Base-by-base conservation (phyloP, 2,888 invertebrate species). In the Bellardia pandia region DNA sequence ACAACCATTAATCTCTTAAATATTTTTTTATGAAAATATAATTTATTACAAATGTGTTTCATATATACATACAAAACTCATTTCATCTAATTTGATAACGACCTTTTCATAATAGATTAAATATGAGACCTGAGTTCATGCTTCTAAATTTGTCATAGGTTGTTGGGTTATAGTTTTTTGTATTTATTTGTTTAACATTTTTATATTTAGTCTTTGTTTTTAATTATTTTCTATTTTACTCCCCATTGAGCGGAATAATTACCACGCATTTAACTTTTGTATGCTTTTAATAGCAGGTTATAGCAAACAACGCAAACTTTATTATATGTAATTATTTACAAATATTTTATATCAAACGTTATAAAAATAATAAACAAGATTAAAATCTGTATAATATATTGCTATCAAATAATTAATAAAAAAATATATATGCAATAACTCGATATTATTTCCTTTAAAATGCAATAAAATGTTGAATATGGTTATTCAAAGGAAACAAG, bases 211-310 rank as follows among this genome's bases (percentile, higher is more conserved):
- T 51, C 58, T 69, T 60, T 79, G 58, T 48, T 30, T 13, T 6
- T 2, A 1, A 1, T 7, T 30, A 51, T 66, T 79, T 82, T 83
- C 78, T 71, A 83, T 88, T 83, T 83, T 37, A 85, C 58, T 77
- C 80, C 62, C 77, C 80, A 86, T 33, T 76, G 79, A 82, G 56
- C 79, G 42, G 72, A 85, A 84, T 88, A 85, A 85, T 88, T 83
- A 80, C 62, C 68, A 77, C 23, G 40, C 62, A 6, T 37, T 60
- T 62, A 60, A 62, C 48, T 76, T 82, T 45, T 53, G 83, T 71
- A 3, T 13, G 56, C 13, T 56, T 68, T 77, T 45, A 77, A 72
- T 66, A 48, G 64, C 16, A 30, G 23, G 13, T 23, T 7, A 53
- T 14, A 64, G 13, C 9, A 66, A 68, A 3, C 56, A 9, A 13